Evolutionary conservation across 2,797 vertebrate genomes (phyloP), one percentile per base, ranked within the genome.

Genomic region (Myripristis murdjan): DNA sequence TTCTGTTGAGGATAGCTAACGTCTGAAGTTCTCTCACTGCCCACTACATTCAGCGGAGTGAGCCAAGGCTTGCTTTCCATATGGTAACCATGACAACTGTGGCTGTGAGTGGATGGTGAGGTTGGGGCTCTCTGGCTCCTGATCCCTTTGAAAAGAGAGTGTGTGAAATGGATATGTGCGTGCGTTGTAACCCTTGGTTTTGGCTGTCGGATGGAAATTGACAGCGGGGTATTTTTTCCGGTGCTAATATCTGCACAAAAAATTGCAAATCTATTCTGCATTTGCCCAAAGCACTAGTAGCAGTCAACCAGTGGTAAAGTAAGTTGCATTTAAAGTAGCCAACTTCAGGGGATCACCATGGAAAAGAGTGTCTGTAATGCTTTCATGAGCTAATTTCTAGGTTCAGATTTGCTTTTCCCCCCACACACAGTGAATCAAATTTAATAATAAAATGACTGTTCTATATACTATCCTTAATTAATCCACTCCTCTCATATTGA

Each of bases 41-140:
- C 87, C 90, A 78, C 76, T 83, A 85, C 55, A 64, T 60, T 81
- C 54, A 15, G 48, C 15, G 63, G 62, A 86, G 68, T 48, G 83
- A 86, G 82, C 82, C 59, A 18, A 65, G 77, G 77, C 41, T 79
- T 2, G 51, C 87, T 91, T 89, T 86, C 85, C 74, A 86, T 83
- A 87, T 72, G 81, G 93, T 94, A 85, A 77, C 93, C 92, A 95
- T 94, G 93, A 90, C 91, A 88, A 94, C 92, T 49, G 84, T 57
- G 76, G 84, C 78, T 75, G 77, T 72, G 87, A 87, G 85, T 84
- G 82, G 87, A 88, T 87, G 75, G 74, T 5, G 39, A 82, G 82
- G 87, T 87, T 77, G 82, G 78, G 44, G 65, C 87, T 83, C 75
- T 75, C 24, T 61, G 82, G 82, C 89, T 91, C 83, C 75, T 89